These are phyloP conservation scores for Apamea monoglypha DNA, from an alignment of 2,888 invertebrate genomes.

Conservation along the genomic window DNA sequence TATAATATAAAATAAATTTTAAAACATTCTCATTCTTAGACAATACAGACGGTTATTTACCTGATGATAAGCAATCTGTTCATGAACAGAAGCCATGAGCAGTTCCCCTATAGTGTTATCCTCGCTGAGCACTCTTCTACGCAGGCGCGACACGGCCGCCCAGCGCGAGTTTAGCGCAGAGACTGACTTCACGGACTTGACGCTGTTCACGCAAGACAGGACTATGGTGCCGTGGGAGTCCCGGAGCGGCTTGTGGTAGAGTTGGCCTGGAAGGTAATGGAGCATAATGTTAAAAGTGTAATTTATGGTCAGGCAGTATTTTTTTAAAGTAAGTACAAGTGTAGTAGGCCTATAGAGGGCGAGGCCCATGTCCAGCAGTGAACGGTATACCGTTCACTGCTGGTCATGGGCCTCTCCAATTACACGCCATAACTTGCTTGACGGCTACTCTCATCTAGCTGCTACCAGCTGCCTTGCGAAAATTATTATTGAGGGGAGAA, in stretches of 20 bases:
- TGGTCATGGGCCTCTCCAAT: neutral
- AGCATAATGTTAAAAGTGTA: too few species aligned
- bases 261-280: conserved; percentile 90
- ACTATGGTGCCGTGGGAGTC: conserved; percentile 98
- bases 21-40: neutral
- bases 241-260: conserved; percentile 97
- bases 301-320: too few species aligned
- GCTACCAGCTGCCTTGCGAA: neutral
- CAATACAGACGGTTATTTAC: neutral
- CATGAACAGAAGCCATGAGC: conserved; percentile 96
- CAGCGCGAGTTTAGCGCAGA: conserved; percentile 98
- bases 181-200: conserved; percentile 95
- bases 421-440: neutral
- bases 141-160: conserved; percentile 96
- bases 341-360: too few species aligned
- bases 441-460: neutral
- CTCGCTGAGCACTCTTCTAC: conserved; percentile 94
- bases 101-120: conserved; percentile 95
- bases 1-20: neutral
- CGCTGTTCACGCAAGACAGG: conserved; percentile 95
- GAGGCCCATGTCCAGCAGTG: too few species aligned
- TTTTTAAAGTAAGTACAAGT: too few species aligned
- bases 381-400: too few species aligned
- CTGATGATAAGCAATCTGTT: conserved; percentile 91
- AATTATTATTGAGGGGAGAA: neutral